A percentile compares a stretch with the other conserved stretches of the same genome.
phyloP scores from a whole-genome alignment of 2,113 vertebrate genomes.

The Thinocorus orbignyianus region DNA sequence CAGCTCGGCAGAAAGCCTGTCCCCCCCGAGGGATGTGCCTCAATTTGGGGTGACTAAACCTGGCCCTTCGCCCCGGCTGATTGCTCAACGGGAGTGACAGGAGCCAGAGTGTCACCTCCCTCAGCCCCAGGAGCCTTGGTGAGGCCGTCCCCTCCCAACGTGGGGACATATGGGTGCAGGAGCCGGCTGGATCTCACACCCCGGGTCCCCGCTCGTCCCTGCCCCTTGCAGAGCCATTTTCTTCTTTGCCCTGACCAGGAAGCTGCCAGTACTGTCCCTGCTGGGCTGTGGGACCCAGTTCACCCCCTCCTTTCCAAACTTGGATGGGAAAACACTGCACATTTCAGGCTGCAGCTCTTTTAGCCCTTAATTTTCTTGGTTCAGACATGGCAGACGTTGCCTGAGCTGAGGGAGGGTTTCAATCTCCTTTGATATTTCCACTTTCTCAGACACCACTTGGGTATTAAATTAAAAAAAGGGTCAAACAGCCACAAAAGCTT shows the following conservation, averaged over 20 bases:
- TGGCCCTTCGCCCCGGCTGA: not conserved
- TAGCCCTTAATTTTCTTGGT: not conserved
- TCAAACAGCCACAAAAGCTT: not conserved
- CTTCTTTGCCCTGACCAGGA: not conserved
- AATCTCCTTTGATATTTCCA: not conserved
- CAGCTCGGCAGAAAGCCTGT: not conserved
- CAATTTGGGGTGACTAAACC: not conserved
- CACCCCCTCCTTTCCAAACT: rapidly evolving
- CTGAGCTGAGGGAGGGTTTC: rapidly evolving
- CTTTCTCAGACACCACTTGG: not conserved
- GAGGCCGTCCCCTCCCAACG: not conserved
- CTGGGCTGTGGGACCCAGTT: rapidly evolving
- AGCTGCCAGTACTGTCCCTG: rapidly evolving
- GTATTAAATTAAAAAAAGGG: not conserved
- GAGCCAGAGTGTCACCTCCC: slow-evolving; percentile 51
- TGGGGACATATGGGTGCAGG: not conserved
- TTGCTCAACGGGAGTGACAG: slow-evolving; percentile 34
- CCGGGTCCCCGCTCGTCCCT: not conserved
- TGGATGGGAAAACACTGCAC: rapidly evolving
- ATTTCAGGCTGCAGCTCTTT: not conserved
- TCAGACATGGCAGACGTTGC: rapidly evolving
- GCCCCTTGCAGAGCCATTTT: rapidly evolving
- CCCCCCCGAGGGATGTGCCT: not conserved
- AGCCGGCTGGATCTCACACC: rapidly evolving
- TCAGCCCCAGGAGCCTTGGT: not conserved